A percentile compares a stretch with the other conserved stretches of the same genome.
Evolutionary conservation across 2,113 vertebrate genomes (phyloP).

Genomic region (Haemorhous mexicanus): DNA sequence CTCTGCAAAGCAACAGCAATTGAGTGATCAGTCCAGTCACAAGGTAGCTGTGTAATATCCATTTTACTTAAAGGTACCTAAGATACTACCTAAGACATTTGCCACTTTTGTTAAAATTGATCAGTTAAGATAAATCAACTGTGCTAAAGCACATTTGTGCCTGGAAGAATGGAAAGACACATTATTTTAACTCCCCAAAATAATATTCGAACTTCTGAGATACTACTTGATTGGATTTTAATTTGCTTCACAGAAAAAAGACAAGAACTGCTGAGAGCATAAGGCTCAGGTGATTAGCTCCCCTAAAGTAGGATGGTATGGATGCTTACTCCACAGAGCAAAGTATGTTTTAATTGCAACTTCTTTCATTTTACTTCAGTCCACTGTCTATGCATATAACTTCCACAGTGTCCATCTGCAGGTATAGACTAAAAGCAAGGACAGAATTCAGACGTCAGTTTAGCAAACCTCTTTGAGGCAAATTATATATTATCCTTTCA

Average conservation of each 20-base stretch:
- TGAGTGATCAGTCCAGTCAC: neutral
- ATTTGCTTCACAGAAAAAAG: neutral
- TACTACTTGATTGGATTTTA: neutral
- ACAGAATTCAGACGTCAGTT: neutral
- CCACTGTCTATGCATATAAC: neutral
- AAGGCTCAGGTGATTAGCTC: neutral
- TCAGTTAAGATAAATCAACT: neutral
- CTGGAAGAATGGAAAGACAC: neutral
- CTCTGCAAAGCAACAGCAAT: neutral
- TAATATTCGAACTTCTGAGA: neutral
- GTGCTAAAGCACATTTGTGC: neutral
- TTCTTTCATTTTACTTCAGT: neutral
- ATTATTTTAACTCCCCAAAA: neutral
- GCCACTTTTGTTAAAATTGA: neutral
- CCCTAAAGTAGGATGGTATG: neutral
- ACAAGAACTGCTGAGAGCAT: neutral
- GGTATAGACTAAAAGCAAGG: neutral
- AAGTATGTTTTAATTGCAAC: neutral
- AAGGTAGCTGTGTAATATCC: neutral
- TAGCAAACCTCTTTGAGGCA: neutral
- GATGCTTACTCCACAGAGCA: neutral
- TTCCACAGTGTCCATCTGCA: neutral
- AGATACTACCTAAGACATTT: neutral
- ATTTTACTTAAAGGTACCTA: neutral
- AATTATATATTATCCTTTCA: neutral